A percentile compares a stretch with the other conserved stretches of the same genome.
Evolutionary conservation across 1,140 invertebrate species (phyloP).

Genomic region (Bombus sylvicola): DNA sequence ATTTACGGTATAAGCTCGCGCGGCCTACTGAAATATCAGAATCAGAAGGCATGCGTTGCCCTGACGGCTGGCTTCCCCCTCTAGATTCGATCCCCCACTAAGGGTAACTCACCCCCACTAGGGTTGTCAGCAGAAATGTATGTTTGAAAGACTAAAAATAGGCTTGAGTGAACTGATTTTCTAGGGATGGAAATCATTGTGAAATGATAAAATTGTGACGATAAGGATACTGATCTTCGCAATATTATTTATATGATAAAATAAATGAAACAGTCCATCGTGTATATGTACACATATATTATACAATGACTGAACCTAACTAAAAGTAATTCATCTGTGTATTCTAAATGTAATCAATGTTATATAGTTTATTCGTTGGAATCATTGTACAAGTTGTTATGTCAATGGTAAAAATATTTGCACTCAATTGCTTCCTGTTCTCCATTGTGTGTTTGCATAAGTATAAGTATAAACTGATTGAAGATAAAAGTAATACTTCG

Average conservation of each 20-base stretch:
- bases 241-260: neutral
- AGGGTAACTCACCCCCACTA: slow-evolving; percentile 44
- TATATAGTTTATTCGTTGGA: too few species aligned
- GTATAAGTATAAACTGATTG: too few species aligned
- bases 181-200: slow-evolving; percentile 24
- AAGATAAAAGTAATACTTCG: neutral
- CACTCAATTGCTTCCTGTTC: neutral
- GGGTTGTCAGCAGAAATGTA: slow-evolving; percentile 30
- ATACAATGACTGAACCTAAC: neutral
- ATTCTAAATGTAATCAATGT: too few species aligned
- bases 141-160: slow-evolving; percentile 45
- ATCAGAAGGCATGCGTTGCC: slow-evolving; percentile 52
- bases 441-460: neutral
- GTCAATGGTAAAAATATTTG: neutral
- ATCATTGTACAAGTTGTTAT: neutral
- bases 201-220: slow-evolving; percentile 1
- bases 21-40: slow-evolving; percentile 51
- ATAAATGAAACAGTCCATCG: neutral
- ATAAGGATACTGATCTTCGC: neutral
- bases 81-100: slow-evolving; percentile 36
- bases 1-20: slow-evolving; percentile 32
- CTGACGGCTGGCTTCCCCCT: slow-evolving; percentile 39
- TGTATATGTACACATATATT: neutral
- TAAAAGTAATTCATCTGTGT: neutral
- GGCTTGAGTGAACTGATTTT: slow-evolving; percentile 29